Evolutionary conservation across 2,797 vertebrate species (phyloP), one percentile per base, ranked within the genome.

Genomic region (Poecile montanus): DNA sequence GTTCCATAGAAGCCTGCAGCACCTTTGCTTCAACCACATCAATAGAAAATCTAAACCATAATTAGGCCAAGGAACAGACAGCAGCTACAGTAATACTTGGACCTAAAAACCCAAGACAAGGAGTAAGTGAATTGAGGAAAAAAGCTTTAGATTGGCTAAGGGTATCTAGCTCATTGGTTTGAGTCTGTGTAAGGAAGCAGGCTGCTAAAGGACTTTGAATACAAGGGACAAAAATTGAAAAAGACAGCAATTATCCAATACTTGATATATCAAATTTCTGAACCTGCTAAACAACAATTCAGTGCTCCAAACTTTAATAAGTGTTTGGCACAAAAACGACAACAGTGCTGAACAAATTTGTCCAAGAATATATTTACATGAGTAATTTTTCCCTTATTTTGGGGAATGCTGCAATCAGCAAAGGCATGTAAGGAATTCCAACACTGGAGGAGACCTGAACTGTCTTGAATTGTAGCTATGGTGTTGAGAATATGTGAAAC

Each of bases 401-500:
- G 6, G 4, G 16, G 5, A 74, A 60, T 32, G 40, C 10, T 60
- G 19, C 9, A 25, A 25, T n/a, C 21, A 74, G 19, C 9, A 67
- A 77, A 76, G 27, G 6, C 47, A 44, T 5, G 20, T 4, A 47
- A 45, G 26, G 53, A 89, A 76, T 77, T 77, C 23, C 22, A 76
- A 4, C 36, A 53, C 18, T 63, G 11, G 6, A 56, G 22, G 21
- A 47, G 17, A 66, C 22, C 5, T 29, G 16, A 62, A 13, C 22
- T 82, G 16, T 21, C 29, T 63, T 50, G 27, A 23, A 34, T 38
- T 60, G 19, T 7, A 8, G 16, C 1, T 23, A 9, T 45, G 23
- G 16, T 66, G 19, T 29, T 78, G 10, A 0, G 2, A 76, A 18
- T 12, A 10, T n/a, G 9, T 14, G 14, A n/a, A 67, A 60, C 0